These are phyloP conservation scores for Villa cingulata DNA, from an alignment of 2,888 invertebrate species.

Conservation along the genomic window DNA sequence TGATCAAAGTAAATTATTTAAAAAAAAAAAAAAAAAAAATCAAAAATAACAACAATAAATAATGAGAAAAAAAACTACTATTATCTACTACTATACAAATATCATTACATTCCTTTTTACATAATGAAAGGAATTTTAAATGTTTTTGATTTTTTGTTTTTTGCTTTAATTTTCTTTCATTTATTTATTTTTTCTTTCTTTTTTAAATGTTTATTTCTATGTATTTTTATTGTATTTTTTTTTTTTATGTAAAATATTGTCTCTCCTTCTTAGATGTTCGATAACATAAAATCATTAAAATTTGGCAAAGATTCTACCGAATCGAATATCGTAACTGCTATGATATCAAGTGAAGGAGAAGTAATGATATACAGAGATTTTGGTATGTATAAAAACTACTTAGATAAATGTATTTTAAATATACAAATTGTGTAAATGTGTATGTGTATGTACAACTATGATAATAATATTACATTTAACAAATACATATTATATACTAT, in stretches of 20 bases:
- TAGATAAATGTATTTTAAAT: no score
- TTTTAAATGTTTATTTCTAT: no score
- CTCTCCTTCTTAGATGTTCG: constrained; percentile 81
- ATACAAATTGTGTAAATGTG: no score
- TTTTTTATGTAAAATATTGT: constrained; percentile 9
- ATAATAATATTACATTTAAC: no score
- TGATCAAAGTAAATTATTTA: constrained; percentile 57
- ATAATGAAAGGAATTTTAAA: not conserved
- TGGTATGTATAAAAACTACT: constrained; percentile 22
- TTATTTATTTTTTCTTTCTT: no score
- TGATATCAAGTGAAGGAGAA: constrained; percentile 82
- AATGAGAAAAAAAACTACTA: not conserved
- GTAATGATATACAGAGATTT: constrained; percentile 64
- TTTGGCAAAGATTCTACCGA: constrained; percentile 53
- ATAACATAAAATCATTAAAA: constrained; percentile 67
- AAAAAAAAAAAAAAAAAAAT: no score
- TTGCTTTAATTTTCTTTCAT: no score
- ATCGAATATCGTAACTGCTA: constrained; percentile 56
- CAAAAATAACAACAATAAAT: not conserved
- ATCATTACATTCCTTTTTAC: not conserved
- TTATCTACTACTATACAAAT: not conserved
- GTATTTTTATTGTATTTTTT: no score
- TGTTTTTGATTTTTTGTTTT: not conserved
- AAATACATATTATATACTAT: no score
- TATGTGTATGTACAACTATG: no score